These are phyloP conservation scores for Dorcus parallelipipedus DNA, from an alignment of 2,888 invertebrate genomes.

Conservation along the genomic window DNA sequence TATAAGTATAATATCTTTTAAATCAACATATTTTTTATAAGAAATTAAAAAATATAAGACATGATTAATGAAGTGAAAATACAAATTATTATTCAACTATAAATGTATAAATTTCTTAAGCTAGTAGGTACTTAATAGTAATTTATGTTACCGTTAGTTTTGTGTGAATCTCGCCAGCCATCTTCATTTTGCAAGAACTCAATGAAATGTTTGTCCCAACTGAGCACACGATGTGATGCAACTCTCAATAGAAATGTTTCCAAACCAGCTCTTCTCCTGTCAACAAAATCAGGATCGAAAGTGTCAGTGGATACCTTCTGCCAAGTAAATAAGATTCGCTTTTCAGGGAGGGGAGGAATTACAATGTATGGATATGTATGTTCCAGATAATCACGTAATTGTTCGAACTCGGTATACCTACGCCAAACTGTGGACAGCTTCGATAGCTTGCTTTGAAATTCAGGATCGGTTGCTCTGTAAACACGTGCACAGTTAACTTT, in stretches of 20 bases:
- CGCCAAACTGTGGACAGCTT: constrained; percentile 71
- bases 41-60: not conserved
- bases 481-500: constrained; percentile 24
- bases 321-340: constrained; percentile 73
- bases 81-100: too few species aligned
- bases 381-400: constrained; percentile 72
- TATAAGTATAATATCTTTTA: too few species aligned
- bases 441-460: constrained; percentile 56
- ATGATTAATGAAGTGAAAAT: not conserved
- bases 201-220: constrained; percentile 72
- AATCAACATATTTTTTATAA: too few species aligned
- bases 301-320: constrained; percentile 73
- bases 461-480: constrained; percentile 62
- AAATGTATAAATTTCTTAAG: too few species aligned
- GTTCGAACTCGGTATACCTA: constrained; percentile 81
- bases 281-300: constrained; percentile 81
- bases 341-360: constrained; percentile 79
- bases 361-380: constrained; percentile 77
- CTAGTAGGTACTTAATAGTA: too few species aligned
- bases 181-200: constrained; percentile 76
- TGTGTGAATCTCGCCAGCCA: constrained; percentile 74
- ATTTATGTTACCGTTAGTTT: constrained; percentile 62
- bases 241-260: constrained; percentile 77
- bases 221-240: constrained; percentile 70
- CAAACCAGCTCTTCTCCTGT: constrained; percentile 74